phyloP scores from a whole-genome alignment of 2,888 invertebrate species.

The Euclidia mi region DNA sequence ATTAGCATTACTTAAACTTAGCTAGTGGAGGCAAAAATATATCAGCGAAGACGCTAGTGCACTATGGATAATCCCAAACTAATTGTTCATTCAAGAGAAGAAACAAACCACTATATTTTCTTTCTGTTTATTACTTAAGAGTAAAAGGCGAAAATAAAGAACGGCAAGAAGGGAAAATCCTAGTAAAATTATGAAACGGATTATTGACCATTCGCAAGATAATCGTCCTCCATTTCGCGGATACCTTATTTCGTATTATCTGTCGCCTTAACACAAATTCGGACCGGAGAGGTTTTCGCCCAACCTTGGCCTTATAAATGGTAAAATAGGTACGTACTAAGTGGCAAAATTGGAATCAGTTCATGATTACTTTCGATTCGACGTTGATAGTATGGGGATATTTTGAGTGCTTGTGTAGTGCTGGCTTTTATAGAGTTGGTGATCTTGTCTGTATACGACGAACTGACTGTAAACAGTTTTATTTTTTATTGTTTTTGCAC shows the following conservation, averaged over 20 bases:
- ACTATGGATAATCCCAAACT: no score
- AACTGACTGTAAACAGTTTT: no score
- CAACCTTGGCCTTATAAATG: constrained; percentile 3
- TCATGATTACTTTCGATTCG: constrained; percentile 11
- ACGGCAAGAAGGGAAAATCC: not conserved
- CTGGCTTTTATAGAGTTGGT: not conserved
- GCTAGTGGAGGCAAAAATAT: no score
- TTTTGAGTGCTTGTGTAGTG: not conserved
- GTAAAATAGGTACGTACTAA: constrained; percentile 1
- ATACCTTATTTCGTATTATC: constrained; percentile 17
- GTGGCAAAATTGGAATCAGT: constrained; percentile 12
- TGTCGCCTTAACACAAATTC: constrained; percentile 18
- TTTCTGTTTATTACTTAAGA: not conserved
- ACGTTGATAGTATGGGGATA: not conserved
- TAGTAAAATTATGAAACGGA: constrained; percentile 11
- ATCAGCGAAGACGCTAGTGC: no score
- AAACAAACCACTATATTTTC: not conserved
- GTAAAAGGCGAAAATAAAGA: not conserved
- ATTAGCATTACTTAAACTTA: no score
- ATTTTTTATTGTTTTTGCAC: no score
- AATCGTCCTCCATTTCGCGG: constrained; percentile 16
- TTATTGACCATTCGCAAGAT: constrained; percentile 20
- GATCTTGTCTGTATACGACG: no score
- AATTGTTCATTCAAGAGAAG: no score
- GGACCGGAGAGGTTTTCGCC: constrained; percentile 2